Evolutionary conservation across 2,113 vertebrate genomes (phyloP).

Genomic region (Zapornia atra): DNA sequence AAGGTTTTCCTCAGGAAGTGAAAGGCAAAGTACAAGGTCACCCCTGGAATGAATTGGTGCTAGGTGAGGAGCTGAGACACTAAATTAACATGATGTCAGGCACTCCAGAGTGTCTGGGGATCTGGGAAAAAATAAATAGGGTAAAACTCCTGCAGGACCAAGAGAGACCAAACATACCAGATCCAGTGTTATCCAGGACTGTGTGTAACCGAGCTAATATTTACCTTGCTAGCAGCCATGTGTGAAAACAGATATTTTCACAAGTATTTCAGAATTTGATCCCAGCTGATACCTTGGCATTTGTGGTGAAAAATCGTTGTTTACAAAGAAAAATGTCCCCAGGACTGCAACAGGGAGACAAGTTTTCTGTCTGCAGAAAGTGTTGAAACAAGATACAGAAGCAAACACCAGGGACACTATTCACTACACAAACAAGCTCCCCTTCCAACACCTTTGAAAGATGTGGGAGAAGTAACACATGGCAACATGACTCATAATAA

Average conservation of each 20-base stretch:
- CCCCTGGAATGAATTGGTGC: neutral
- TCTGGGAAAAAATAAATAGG: neutral
- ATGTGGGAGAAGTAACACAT: conserved; percentile 15
- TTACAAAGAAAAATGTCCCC: conserved; percentile 26
- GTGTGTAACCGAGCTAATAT: neutral
- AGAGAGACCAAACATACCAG: neutral
- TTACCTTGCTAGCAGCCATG: conserved; percentile 12
- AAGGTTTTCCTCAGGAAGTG: neutral
- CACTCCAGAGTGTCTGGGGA: neutral
- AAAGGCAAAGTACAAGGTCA: neutral
- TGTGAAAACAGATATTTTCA: conserved; percentile 56
- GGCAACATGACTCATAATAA: neutral
- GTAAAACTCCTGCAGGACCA: neutral
- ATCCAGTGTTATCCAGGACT: neutral
- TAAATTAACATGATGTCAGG: conserved; percentile 15
- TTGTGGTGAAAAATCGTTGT: conserved; percentile 26
- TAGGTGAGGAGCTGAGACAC: neutral
- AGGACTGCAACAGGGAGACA: neutral
- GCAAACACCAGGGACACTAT: conserved; percentile 21
- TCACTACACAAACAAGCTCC: conserved; percentile 31
- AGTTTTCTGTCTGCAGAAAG: conserved; percentile 17
- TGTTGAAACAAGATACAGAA: conserved; percentile 19
- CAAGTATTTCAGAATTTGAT: conserved; percentile 41
- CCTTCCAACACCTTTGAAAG: conserved; percentile 38
- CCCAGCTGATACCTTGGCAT: neutral